Conservation (phyloP, 2,888 invertebrate species). For the Gastracanthus pulcherrimus region DNA sequence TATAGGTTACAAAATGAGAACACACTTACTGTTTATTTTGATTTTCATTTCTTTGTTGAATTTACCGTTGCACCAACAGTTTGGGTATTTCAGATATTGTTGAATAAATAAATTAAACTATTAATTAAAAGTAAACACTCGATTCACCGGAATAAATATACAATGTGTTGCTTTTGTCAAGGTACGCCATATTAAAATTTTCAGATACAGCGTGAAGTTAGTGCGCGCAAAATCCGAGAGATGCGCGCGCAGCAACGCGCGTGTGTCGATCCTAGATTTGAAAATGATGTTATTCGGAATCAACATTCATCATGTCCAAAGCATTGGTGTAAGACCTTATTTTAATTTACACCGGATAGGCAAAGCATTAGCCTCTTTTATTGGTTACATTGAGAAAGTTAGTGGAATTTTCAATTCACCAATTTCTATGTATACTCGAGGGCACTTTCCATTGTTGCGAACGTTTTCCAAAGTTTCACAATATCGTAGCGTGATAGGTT, state of each 20-base stretch:
- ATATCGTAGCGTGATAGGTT: too few species aligned
- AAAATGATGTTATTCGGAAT: too few species aligned
- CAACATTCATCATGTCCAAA: too few species aligned
- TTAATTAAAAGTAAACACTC: not conserved
- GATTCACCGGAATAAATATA: not conserved
- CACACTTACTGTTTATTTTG: conserved; percentile 81
- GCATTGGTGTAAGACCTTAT: too few species aligned
- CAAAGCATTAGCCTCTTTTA: too few species aligned
- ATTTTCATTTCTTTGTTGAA: conserved; percentile 80
- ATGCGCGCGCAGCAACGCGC: too few species aligned
- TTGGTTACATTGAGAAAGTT: too few species aligned
- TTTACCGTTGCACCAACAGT: not conserved
- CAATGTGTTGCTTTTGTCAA: not conserved
- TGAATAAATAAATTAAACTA: not conserved
- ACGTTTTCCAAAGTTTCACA: too few species aligned
- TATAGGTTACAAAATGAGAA: not conserved
- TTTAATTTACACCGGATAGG: too few species aligned
- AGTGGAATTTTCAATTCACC: too few species aligned
- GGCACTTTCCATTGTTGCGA: too few species aligned
- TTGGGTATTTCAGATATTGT: not conserved
- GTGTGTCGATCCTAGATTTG: not conserved
- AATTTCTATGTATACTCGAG: too few species aligned
- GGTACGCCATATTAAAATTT: conserved; percentile 3
- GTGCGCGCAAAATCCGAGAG: not conserved
- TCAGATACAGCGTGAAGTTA: not conserved